Base-by-base conservation (phyloP, 2,888 invertebrate species). In the Cylindroiulus punctatus region DNA sequence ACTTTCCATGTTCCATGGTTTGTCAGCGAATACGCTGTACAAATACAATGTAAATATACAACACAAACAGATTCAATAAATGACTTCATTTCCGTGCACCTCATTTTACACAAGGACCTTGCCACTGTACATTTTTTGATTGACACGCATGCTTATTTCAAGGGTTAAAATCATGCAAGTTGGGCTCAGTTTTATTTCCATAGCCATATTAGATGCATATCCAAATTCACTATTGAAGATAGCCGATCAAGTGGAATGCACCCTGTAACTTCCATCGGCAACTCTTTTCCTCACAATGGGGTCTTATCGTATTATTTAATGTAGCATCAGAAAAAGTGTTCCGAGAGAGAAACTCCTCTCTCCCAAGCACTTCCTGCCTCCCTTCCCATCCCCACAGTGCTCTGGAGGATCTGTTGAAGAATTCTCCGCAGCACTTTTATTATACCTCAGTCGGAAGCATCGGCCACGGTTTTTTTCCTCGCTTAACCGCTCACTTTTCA, bases 401-500 rank as follows among this genome's bases (percentile, higher is more conserved):
- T 65, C 65, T 65, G 26, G 65, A 65, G 65, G 65, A 65, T 65
- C 65, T 65, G n/a, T 65, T 65, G 65, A 65, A 65, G 65, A 65
- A 65, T 65, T 65, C 26, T 26, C 65, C 26, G 12, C 65, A 65
- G 65, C 65, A 26, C 65, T 65, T 65, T 65, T 65, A 65, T 65
- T 65, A 26, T 65, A 65, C 65, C 65, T 65, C 22, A 8, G 22
- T 22, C 5, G n/a, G 26, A 57, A 57, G 57, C 57, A 57, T 57
- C 57, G 57, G 57, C 52, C 52, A 52, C 17, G 57, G 19, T 57
- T 57, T 57, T 57, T 57, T 57, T n/a, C n/a, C 65, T 26, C 14
- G 65, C 65, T 65, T 26, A 65, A 65, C 65, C 65, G 65, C 65
- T 65, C 65, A 65, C 65, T 65, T 65, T 65, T 65, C 26, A 65